Conservation (phyloP, 2,797 vertebrate genomes). For the Sebastes flavidus region DNA sequence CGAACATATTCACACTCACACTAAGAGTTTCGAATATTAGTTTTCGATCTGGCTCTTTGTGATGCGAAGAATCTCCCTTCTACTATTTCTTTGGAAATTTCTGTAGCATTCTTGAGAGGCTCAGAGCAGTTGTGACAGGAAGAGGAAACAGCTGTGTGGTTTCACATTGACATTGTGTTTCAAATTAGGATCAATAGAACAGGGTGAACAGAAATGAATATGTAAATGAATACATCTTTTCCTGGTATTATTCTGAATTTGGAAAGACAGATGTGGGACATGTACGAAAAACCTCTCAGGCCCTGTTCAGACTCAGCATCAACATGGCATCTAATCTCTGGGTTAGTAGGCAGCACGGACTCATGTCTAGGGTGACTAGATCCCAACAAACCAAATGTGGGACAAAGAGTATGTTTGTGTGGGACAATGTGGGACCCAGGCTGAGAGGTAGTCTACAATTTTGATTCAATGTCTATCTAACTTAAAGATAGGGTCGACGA, state of each 20-base stretch:
- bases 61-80: neutral
- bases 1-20: neutral
- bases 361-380: no score
- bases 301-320: fast-evolving
- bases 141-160: conserved; percentile 11
- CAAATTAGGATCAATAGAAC: neutral
- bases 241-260: neutral
- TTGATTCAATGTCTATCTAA: no score
- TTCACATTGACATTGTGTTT: neutral
- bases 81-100: neutral
- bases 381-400: no score
- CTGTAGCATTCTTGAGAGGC: neutral
- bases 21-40: neutral
- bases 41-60: neutral
- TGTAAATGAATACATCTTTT: neutral
- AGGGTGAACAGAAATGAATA: neutral
- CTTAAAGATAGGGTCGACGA: no score
- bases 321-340: neutral
- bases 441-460: no score
- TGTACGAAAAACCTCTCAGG: neutral
- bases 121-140: neutral
- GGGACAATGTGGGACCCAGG: no score
- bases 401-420: no score
- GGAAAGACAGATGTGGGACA: neutral
- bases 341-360: no score